Evolutionary conservation across 2,113 vertebrate genomes (phyloP).

Genomic region (Corydoras maculifer): DNA sequence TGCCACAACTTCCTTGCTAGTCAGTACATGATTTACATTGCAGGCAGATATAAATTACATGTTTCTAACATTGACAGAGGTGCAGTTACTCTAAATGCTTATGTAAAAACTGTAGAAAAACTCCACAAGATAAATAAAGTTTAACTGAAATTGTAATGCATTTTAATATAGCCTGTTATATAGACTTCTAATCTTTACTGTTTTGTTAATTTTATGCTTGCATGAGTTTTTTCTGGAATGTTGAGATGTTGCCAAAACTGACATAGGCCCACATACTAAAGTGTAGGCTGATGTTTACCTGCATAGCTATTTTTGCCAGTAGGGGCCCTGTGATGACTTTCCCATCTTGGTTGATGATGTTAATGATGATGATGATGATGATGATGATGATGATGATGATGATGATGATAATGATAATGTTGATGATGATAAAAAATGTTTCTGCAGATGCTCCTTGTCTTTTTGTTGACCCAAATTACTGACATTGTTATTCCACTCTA

Average conservation of each 20-base stretch:
- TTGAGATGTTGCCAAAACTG: slow-evolving; percentile 1
- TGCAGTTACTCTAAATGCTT: too few relatives aligned
- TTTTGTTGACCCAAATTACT: slow-evolving; percentile 8
- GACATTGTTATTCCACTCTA: background rate
- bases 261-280: slow-evolving; percentile 2
- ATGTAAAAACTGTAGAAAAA: too few relatives aligned
- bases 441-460: slow-evolving; percentile 14
- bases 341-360: slow-evolving; percentile 13
- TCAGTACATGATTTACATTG: too few relatives aligned
- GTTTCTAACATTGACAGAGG: too few relatives aligned
- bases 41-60: too few relatives aligned
- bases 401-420: slow-evolving; percentile 11
- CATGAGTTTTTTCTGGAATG: background rate
- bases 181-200: background rate
- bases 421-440: slow-evolving; percentile 28
- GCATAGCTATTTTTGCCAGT: slow-evolving; percentile 23
- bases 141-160: too few relatives aligned
- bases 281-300: slow-evolving; percentile 22
- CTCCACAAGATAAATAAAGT: too few relatives aligned
- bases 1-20: too few relatives aligned
- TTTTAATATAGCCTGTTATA: too few relatives aligned
- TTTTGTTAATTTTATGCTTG: background rate
- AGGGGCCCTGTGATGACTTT: slow-evolving; percentile 16
- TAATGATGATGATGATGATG: background rate
- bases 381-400: slow-evolving; percentile 10